Percentiles rank a stretch among this genome's conserved stretches.
Evolutionary conservation across 1,140 invertebrate genomes (phyloP).

Genomic region (Drosophila bocqueti): DNA sequence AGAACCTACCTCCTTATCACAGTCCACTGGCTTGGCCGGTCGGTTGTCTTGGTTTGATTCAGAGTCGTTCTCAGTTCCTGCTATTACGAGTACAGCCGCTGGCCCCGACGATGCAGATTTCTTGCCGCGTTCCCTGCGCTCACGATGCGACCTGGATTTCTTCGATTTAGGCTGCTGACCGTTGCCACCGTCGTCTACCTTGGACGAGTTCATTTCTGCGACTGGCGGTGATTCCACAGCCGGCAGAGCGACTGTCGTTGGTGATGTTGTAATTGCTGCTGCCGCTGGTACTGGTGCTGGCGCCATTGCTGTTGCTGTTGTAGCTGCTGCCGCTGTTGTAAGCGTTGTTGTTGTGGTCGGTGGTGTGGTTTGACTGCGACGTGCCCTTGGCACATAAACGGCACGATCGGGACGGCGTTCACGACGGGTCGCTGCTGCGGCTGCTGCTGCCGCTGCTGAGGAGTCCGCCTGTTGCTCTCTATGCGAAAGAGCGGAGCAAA

Average conservation of each 20-base stretch:
- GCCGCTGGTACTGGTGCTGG: slow-evolving; percentile 6
- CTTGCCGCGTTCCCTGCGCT: slow-evolving; percentile 60
- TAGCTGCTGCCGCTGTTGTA: slow-evolving; percentile 6
- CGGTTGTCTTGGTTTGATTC: slow-evolving; percentile 39
- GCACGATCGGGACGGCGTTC: slow-evolving; percentile 90
- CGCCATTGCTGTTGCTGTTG: slow-evolving; percentile 28
- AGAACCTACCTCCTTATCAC: slow-evolving; percentile 67
- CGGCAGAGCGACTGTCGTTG: slow-evolving; percentile 32
- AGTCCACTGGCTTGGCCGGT: slow-evolving; percentile 48
- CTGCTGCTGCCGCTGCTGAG: slow-evolving; percentile 28
- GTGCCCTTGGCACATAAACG: slow-evolving; percentile 91
- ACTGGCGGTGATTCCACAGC: slow-evolving; percentile 44
- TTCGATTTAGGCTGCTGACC: slow-evolving; percentile 53
- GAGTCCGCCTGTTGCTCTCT: slow-evolving; percentile 63
- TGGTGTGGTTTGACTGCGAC: slow-evolving; percentile 86
- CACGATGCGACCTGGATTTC: slow-evolving; percentile 55
- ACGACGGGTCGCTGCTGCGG: slow-evolving; percentile 69
- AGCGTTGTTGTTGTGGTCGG: slow-evolving; percentile 71
- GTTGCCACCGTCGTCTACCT: slow-evolving; percentile 58
- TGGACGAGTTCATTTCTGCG: slow-evolving; percentile 55
- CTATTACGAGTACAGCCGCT: slow-evolving; percentile 62
- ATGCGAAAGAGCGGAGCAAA: slow-evolving; percentile 64
- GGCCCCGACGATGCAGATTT: slow-evolving; percentile 33
- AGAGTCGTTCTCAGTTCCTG: slow-evolving; percentile 43
- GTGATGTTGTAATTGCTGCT: slow-evolving; percentile 28